Evolutionary conservation across 2,113 vertebrate species (phyloP), one percentile per base, ranked within the genome.

Genomic region (Onychostoma macrolepis): DNA sequence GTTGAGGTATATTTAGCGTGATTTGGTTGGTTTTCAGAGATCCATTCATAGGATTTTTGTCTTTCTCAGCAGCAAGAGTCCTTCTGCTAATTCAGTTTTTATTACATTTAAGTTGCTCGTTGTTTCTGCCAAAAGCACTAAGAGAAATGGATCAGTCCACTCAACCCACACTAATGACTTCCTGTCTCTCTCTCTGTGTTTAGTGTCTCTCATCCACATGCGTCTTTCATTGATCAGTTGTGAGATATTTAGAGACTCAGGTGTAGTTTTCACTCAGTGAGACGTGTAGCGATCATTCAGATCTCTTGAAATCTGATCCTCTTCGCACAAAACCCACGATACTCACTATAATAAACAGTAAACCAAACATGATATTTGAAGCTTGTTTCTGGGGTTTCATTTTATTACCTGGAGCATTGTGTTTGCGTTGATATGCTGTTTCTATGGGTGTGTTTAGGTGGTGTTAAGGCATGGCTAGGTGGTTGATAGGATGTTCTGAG

Each of bases 71-170:
- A 69, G 30, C 30, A 36, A 12, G 36, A 72, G 21, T 74, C 21
- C 9, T 24, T 24, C 71, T 74, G 9, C 10, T 74, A 74, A 74
- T 74, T 41, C 36, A 74, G 11, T 74, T 41, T 74, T 41, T 74
- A 74, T 74, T 74, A 74, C 36, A n/a, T 61, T 61, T 61, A 61
- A 61, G 56, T 61, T 41, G 71, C 10, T 41, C 10, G 2, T 41
- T 72, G 9, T 72, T 72, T 41, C 69, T 72, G 36, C 69, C 69
- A 74, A 74, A 61, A 74, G 36, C 71, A 74, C 36, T 74, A 41
- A 41, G 71, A 74, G 71, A 72, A 72, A 72, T 72, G 33, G 69
- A 74, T 41, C 21, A 74, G 71, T n/a, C 71, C 36, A n/a, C 21
- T 41, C 69, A 24, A 38, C 0, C 9, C 36, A 41, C 69, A 41